phyloP scores from a whole-genome alignment of 2,888 invertebrate species.

The Hemicrepidius hirtus region DNA sequence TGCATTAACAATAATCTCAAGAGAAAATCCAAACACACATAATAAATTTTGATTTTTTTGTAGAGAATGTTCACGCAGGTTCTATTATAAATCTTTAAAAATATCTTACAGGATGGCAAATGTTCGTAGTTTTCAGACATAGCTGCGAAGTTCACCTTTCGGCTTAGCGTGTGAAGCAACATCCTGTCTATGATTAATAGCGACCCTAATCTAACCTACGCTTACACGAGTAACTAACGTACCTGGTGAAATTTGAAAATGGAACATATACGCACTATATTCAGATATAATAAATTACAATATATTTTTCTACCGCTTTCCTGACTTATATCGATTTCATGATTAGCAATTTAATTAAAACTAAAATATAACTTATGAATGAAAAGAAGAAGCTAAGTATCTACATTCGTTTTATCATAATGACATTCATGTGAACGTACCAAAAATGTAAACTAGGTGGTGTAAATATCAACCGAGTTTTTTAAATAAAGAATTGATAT shows the following conservation, averaged over 20 bases:
- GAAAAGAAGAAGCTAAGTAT: too few species aligned
- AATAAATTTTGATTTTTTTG: conserved; percentile 27
- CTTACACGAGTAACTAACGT: conserved; percentile 34
- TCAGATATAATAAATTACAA: conserved; percentile 48
- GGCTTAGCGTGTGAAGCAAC: conserved; percentile 54
- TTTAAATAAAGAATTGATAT: too few species aligned
- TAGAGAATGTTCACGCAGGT: conserved; percentile 20
- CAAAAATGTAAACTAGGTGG: too few species aligned
- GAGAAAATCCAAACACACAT: not conserved
- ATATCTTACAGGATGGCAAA: conserved; percentile 44
- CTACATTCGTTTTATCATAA: too few species aligned
- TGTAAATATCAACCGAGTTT: too few species aligned
- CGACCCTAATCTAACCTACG: conserved; percentile 49
- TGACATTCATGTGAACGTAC: too few species aligned
- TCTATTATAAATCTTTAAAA: conserved; percentile 49
- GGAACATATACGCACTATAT: conserved; percentile 20
- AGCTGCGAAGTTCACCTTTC: conserved; percentile 54
- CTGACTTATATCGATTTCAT: too few species aligned
- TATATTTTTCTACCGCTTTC: too few species aligned
- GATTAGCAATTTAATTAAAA: too few species aligned
- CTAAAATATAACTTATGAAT: too few species aligned
- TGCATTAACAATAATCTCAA: not conserved
- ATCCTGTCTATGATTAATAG: conserved; percentile 53
- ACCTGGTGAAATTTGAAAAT: conserved; percentile 43
- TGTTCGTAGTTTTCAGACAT: conserved; percentile 44